Conservation (phyloP, 2,888 invertebrate genomes). For the Altica lythri region DNA sequence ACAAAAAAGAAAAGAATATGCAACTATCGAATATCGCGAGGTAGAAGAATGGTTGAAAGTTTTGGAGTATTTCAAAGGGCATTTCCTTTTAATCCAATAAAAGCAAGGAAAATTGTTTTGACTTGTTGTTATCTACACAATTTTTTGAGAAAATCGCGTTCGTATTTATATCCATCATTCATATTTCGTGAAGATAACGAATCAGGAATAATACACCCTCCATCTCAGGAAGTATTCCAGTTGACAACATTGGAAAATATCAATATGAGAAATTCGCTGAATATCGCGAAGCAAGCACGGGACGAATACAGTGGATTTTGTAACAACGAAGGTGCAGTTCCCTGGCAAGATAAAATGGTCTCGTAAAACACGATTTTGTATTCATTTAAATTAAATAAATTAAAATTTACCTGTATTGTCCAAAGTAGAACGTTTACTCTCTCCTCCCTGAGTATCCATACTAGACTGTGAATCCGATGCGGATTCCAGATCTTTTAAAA, state of each 20-base stretch:
- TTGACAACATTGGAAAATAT: conserved; percentile 2
- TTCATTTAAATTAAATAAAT: not conserved
- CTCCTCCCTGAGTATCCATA: conserved; percentile 1
- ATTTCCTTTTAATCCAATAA: conserved; percentile 15
- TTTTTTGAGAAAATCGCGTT: no score
- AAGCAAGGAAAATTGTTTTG: conserved; percentile 17
- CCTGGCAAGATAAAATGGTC: conserved; percentile 5
- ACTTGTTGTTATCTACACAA: conserved; percentile 17
- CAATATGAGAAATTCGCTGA: conserved; percentile 4
- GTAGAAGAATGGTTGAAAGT: conserved; percentile 24
- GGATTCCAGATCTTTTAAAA: no score
- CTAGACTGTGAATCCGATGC: conserved; percentile 3
- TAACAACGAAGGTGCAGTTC: conserved; percentile 8
- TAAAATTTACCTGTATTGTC: not conserved
- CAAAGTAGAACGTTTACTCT: not conserved
- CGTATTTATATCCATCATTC: conserved; percentile 1
- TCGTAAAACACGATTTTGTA: not conserved
- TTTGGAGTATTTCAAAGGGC: conserved; percentile 24
- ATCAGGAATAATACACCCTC: conserved; percentile 10
- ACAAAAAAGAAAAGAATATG: conserved; percentile 12
- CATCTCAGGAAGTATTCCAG: conserved; percentile 11
- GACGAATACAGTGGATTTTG: no score
- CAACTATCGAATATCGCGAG: conserved; percentile 23
- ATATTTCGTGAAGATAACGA: conserved; percentile 11
- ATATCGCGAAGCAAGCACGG: conserved; percentile 10